Evolutionary conservation across 2,113 vertebrate species (phyloP).

Genomic region (Heloderma charlesbogerti): DNA sequence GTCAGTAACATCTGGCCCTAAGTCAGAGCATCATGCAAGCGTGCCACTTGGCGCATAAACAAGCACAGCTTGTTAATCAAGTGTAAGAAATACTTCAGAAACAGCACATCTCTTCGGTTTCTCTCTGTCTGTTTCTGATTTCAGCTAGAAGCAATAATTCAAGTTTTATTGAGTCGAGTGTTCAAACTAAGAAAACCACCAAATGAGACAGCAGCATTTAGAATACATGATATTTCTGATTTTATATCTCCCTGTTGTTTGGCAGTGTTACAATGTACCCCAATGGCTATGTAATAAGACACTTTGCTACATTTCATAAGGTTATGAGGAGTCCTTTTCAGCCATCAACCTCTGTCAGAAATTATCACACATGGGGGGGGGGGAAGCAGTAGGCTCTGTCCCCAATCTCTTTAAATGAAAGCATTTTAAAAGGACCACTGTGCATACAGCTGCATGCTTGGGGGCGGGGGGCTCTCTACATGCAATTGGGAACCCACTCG

Average conservation of each 20-base stretch:
- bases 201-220: neutral
- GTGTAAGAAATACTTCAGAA: conserved; percentile 1
- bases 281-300: neutral
- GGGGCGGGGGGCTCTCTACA: neutral
- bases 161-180: neutral
- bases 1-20: neutral
- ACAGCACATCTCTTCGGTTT: neutral
- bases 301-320: neutral
- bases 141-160: neutral
- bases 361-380: neutral
- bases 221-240: neutral
- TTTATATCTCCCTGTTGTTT: neutral
- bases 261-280: neutral
- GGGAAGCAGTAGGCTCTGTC: neutral
- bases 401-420: neutral
- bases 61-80: neutral
- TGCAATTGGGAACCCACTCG: neutral
- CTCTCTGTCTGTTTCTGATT: neutral
- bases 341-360: neutral
- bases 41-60: neutral
- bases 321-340: neutral
- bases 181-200: neutral
- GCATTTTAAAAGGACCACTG: neutral
- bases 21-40: conserved; percentile 9
- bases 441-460: neutral